phyloP scores from a whole-genome alignment of 2,888 invertebrate species.

The Aproaerema taeniolella region DNA sequence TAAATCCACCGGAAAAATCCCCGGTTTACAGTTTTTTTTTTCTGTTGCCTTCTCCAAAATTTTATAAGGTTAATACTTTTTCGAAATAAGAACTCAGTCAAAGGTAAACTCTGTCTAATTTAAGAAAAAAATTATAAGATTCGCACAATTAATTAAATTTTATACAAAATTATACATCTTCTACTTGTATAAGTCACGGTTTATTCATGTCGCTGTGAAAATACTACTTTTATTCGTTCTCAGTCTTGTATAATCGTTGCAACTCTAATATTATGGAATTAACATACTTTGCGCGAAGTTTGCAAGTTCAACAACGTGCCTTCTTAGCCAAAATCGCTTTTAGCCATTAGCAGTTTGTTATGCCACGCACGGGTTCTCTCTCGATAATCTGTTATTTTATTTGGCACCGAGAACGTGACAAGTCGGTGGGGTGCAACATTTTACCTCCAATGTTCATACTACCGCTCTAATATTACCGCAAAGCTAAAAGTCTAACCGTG shows the following conservation, averaged over 20 bases:
- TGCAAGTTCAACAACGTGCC: constrained; percentile 35
- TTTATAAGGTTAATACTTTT: too few relatives aligned
- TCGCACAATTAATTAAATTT: too few relatives aligned
- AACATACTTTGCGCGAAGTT: constrained; percentile 39
- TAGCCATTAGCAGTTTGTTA: constrained; percentile 39
- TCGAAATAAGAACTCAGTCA: too few relatives aligned
- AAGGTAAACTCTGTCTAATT: too few relatives aligned
- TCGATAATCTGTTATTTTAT: constrained; percentile 59
- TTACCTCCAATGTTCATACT: constrained; percentile 26
- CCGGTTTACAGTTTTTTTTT: too few relatives aligned
- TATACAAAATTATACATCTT: too few relatives aligned
- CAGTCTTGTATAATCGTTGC: too few relatives aligned
- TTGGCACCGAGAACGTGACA: constrained; percentile 42
- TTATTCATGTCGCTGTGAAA: too few relatives aligned
- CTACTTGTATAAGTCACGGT: too few relatives aligned
- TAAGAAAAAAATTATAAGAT: too few relatives aligned
- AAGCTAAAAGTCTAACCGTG: constrained; percentile 22
- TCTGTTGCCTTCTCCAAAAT: too few relatives aligned
- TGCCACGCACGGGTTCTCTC: constrained; percentile 39
- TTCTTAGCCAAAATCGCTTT: constrained; percentile 37
- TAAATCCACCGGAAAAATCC: too few relatives aligned
- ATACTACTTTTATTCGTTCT: constrained; percentile 15
- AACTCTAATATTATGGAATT: constrained; percentile 33
- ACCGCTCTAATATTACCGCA: constrained; percentile 22
- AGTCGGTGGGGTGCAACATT: constrained; percentile 39